Evolutionary conservation across 2,797 vertebrate species (phyloP).

Genomic region (Babyrousa celebensis): DNA sequence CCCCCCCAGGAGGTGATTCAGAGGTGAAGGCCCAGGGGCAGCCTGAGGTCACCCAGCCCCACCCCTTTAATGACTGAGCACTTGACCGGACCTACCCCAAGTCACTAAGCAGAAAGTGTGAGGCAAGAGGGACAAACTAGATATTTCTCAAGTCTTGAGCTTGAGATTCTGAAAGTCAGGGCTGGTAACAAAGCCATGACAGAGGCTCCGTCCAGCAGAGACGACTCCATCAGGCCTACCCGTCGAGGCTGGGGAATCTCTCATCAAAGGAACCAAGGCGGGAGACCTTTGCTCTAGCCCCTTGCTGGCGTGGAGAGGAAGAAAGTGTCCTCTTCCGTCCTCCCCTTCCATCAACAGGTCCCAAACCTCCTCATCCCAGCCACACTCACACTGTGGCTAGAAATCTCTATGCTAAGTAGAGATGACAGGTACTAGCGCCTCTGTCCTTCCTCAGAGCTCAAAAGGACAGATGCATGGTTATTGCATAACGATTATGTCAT

Average conservation of each 20-base stretch:
- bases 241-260: background rate
- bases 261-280: background rate
- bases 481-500: background rate
- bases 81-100: background rate
- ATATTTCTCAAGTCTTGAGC: background rate
- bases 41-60: constrained; percentile 38
- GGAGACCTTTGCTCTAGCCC: constrained; percentile 1
- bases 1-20: background rate
- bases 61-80: constrained; percentile 34
- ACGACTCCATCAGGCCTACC: background rate
- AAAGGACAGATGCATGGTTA: background rate
- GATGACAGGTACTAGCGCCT: background rate
- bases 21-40: background rate
- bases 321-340: background rate
- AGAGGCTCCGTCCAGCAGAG: rapidly evolving
- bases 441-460: constrained; percentile 10
- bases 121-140: background rate
- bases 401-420: background rate
- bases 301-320: background rate
- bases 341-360: background rate
- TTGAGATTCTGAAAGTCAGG: background rate
- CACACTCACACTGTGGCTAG: background rate
- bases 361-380: background rate
- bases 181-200: background rate
- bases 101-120: constrained; percentile 25